Base-by-base conservation (phyloP, 2,113 vertebrate species). In the Protobothrops flavoviridis region DNA sequence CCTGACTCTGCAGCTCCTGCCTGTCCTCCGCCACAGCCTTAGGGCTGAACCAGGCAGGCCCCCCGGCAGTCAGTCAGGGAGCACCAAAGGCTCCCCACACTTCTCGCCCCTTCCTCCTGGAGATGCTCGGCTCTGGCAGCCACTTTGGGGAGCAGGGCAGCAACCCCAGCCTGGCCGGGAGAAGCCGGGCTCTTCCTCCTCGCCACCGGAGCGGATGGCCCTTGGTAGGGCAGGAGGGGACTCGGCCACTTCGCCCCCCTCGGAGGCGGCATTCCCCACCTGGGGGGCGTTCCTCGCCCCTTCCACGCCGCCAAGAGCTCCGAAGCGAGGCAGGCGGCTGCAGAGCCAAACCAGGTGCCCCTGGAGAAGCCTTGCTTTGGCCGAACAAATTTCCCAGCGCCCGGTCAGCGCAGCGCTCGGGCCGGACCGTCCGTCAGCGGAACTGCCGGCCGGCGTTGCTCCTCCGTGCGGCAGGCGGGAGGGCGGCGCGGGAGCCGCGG, bases 401-500 rank as follows among this genome's bases (percentile, higher is more conserved):
- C 13, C 13, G n/a, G 69, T 33, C 15, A 39, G 17, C 17, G 33
- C 33, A 7, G 69, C n/a, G n/a, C 69, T 39, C 5, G 6, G 17
- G 17, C 33, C 15, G 69, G 15, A 5, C 17, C 69, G 33, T 39
- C 6, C 64, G 0, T 81, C 33, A 6, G 69, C 69, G n/a, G 15
- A 2, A 17, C 15, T 7, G 69, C 15, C 69, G n/a, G n/a, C 69
- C n/a, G 69, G 69, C 69, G 15, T n/a, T n/a, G 69, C 69, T 74
- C 13, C n/a, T 5, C 5, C 24, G 59, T 9, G 24, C 24, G 59
- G 59, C n/a, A 33, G 69, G 69, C 69, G 69, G n/a, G 69, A n/a
- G 69, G 69, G 92, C 91, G 93, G 33, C 93, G 94, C 93, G 74
- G 91, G 93, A 94, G 95, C 95, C 94, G 94, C 95, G 96, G 97